These are phyloP conservation scores for Peromyscus attwateri DNA, from an alignment of 2,797 vertebrate species.

Conservation along the genomic window DNA sequence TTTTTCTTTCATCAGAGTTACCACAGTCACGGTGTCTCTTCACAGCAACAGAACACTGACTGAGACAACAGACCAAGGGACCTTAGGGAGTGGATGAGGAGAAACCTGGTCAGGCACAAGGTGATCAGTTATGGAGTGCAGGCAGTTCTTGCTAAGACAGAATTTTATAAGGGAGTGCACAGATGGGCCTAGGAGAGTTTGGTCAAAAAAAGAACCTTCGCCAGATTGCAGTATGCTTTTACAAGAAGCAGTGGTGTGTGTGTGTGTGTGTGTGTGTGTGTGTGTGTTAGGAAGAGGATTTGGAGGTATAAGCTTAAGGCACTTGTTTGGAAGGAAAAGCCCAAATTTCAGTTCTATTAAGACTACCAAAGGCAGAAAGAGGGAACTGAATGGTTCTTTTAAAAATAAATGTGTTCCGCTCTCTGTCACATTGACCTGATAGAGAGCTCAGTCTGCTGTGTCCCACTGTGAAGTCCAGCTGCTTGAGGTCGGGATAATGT, in stretches of 20 bases:
- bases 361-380: constrained; percentile 39
- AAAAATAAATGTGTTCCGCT: constrained; percentile 38
- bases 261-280: not conserved
- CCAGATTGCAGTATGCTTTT: not conserved
- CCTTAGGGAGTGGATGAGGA: not conserved
- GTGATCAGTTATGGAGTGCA: not conserved
- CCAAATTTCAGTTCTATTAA: not conserved
- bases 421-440: constrained; percentile 59
- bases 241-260: not conserved
- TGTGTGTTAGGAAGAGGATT: not conserved
- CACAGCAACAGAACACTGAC: not conserved
- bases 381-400: constrained; percentile 41
- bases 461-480: not conserved
- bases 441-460: not conserved
- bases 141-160: not conserved
- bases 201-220: not conserved
- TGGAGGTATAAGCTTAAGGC: not conserved
- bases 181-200: not conserved
- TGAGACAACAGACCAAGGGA: not conserved
- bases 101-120: not conserved
- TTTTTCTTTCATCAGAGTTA: not conserved
- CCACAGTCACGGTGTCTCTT: not conserved
- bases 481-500: constrained; percentile 20
- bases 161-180: not conserved
- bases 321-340: constrained; percentile 29